phyloP scores from a whole-genome alignment of 2,888 invertebrate genomes.

The Acrobasis repandana region DNA sequence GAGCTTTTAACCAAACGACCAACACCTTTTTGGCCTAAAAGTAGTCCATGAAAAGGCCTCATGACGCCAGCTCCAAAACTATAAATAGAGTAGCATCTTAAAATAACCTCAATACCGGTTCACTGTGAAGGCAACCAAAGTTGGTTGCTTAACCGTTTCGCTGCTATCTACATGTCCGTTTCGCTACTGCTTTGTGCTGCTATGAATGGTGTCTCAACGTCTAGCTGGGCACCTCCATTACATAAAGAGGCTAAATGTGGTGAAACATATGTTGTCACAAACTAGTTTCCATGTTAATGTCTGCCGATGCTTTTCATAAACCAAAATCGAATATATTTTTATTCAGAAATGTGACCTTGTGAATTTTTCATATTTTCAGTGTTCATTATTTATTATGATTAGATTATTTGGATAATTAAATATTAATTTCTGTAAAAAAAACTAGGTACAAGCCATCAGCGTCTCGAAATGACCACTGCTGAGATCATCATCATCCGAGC shows the following conservation, averaged over 20 bases:
- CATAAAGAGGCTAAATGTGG: constrained; percentile 12
- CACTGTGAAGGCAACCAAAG: background rate
- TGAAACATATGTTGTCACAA: constrained; percentile 12
- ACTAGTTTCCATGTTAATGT: background rate
- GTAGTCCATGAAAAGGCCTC: background rate
- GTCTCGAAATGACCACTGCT: too few relatives aligned
- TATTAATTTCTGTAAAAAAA: too few relatives aligned
- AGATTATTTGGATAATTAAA: too few relatives aligned
- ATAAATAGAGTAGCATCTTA: background rate
- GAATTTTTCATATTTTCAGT: too few relatives aligned
- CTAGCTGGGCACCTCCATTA: constrained; percentile 12
- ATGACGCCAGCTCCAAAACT: background rate
- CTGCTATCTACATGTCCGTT: background rate
- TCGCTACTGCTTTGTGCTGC: background rate
- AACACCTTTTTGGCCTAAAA: too few relatives aligned
- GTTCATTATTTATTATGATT: too few relatives aligned
- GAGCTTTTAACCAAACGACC: too few relatives aligned
- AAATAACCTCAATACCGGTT: background rate
- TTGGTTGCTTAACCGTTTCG: background rate
- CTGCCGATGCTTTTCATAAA: background rate
- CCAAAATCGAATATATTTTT: too few relatives aligned
- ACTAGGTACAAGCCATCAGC: too few relatives aligned
- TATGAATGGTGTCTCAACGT: constrained; percentile 12
- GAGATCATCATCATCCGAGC: too few relatives aligned
- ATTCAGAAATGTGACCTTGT: too few relatives aligned